Percentiles rank a stretch among this genome's conserved stretches.
These are phyloP conservation scores for Steinernema hermaphroditum DNA, from an alignment of 2,888 invertebrate species.

Conservation along the genomic window DNA sequence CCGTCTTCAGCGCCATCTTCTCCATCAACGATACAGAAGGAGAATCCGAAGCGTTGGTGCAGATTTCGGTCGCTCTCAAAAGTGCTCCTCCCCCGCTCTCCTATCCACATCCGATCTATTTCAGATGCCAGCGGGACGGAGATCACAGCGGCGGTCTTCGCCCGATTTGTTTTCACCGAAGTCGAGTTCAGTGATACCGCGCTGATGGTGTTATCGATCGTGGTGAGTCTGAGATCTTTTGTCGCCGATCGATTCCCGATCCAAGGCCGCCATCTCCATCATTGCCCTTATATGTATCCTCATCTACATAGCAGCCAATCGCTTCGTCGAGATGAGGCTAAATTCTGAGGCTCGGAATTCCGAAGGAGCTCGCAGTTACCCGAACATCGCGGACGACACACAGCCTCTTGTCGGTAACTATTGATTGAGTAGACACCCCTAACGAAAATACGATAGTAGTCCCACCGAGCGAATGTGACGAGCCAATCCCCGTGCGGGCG, in stretches of 20 bases:
- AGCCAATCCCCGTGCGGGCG: neutral
- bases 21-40: slow-evolving; percentile 23
- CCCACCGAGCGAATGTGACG: neutral
- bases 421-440: neutral
- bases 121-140: neutral
- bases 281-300: neutral
- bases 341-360: too few relatives aligned
- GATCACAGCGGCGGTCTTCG: neutral
- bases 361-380: neutral
- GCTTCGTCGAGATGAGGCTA: neutral
- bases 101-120: neutral
- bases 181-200: slow-evolving; percentile 14
- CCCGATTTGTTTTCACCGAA: neutral
- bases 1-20: neutral
- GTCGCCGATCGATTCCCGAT: neutral
- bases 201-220: neutral
- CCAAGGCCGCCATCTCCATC: neutral
- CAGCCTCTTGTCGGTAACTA: neutral
- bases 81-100: neutral
- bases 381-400: neutral
- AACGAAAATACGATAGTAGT: neutral
- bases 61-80: neutral
- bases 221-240: neutral
- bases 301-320: neutral
- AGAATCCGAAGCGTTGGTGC: neutral